Percentiles rank a stretch among this genome's conserved stretches.
Conservation (phyloP, 2,888 invertebrate genomes). For the Netelia melanura region DNA sequence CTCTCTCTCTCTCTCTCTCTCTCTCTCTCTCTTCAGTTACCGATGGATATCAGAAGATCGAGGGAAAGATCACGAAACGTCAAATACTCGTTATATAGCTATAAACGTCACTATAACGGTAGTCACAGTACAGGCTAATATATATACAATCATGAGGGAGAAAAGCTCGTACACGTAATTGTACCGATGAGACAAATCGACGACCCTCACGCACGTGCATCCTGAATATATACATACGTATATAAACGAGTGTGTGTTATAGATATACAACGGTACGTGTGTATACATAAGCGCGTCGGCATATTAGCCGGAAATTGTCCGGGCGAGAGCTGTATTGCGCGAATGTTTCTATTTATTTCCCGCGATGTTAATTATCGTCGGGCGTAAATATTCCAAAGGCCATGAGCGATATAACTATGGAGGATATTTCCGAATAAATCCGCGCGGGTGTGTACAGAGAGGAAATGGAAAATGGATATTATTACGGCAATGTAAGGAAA, state of each 20-base stretch:
- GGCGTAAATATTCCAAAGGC: too few species aligned
- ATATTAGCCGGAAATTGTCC: too few species aligned
- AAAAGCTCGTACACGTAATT: background rate
- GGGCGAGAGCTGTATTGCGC: too few species aligned
- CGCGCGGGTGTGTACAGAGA: too few species aligned
- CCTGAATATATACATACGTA: background rate
- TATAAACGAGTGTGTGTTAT: background rate
- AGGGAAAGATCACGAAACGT: background rate
- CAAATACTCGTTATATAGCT: background rate
- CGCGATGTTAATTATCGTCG: too few species aligned
- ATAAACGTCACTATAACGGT: constrained; percentile 3
- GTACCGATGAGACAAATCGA: background rate
- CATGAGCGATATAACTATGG: too few species aligned
- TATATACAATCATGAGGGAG: background rate
- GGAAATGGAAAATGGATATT: too few species aligned
- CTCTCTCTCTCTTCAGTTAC: constrained; percentile 19
- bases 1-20: too few species aligned
- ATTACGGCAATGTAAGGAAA: too few species aligned
- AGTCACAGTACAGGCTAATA: background rate
- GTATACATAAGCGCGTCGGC: background rate
- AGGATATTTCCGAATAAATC: too few species aligned
- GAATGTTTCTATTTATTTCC: too few species aligned
- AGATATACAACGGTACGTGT: background rate
- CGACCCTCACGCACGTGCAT: background rate
- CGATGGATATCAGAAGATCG: constrained; percentile 31